phyloP scores from a whole-genome alignment of 1,140 invertebrate genomes.

The Venturia canescens region DNA sequence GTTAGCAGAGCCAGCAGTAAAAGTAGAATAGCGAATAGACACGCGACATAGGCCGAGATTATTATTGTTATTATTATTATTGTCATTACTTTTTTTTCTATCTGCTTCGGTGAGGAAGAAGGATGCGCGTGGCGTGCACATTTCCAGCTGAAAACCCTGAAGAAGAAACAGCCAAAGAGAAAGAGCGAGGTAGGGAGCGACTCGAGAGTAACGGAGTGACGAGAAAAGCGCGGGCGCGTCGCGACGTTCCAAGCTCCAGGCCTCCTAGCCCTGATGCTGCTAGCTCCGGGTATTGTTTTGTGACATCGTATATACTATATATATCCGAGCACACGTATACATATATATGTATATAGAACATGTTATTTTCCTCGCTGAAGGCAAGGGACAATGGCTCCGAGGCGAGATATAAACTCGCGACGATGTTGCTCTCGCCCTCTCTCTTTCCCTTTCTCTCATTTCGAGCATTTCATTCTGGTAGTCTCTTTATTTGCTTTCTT shows the following conservation, averaged over 20 bases:
- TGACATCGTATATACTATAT: slow-evolving; percentile 27
- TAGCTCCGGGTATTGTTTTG: slow-evolving; percentile 33
- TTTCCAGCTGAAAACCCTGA: slow-evolving; percentile 22
- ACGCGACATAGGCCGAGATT: slow-evolving; percentile 7
- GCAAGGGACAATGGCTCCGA: slow-evolving; percentile 42
- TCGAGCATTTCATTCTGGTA: slow-evolving; percentile 22
- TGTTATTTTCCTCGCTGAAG: slow-evolving; percentile 40
- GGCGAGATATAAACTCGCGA: slow-evolving; percentile 37
- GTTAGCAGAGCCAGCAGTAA: neutral
- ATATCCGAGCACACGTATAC: too few relatives aligned
- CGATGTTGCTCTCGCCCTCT: slow-evolving; percentile 15
- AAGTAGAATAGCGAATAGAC: slow-evolving; percentile 10
- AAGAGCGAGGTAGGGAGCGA: neutral
- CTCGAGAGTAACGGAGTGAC: neutral
- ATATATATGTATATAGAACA: slow-evolving; percentile 15
- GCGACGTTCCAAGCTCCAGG: slow-evolving; percentile 31
- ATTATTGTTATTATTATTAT: neutral
- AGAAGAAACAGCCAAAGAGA: neutral
- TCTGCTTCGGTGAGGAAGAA: neutral
- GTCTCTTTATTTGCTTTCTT: slow-evolving; percentile 24
- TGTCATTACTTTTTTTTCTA: neutral
- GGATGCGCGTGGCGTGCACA: slow-evolving; percentile 2
- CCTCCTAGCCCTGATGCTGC: slow-evolving; percentile 23
- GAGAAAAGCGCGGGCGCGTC: slow-evolving; percentile 18
- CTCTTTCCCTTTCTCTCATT: slow-evolving; percentile 14